Evolutionary conservation across 2,113 vertebrate species (phyloP).

Genomic region (Microcebus lehilahytsara): DNA sequence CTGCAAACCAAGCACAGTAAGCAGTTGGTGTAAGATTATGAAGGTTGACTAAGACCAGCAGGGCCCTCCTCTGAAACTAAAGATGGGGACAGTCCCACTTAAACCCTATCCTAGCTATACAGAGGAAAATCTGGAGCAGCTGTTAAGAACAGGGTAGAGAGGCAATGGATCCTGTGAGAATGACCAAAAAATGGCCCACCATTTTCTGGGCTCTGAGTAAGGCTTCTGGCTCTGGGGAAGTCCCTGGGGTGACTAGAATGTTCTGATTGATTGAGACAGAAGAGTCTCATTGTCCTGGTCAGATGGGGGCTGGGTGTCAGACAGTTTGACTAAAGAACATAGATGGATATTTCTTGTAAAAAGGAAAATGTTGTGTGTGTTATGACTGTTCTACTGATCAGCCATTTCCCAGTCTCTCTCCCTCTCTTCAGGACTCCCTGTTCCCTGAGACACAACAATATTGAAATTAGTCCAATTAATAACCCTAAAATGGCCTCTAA

Average conservation of each 20-base stretch:
- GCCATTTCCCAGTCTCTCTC: neutral
- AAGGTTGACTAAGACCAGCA: too few species aligned
- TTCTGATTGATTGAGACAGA: neutral
- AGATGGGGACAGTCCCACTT: neutral
- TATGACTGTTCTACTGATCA: neutral
- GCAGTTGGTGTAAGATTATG: neutral
- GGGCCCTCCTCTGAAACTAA: neutral
- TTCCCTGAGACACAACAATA: neutral
- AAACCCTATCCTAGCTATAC: neutral
- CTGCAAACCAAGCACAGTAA: neutral
- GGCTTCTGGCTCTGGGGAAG: neutral
- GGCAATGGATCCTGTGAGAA: neutral
- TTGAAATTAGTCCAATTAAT: neutral
- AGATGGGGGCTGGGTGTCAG: neutral
- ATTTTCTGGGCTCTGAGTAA: neutral
- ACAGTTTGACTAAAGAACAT: neutral
- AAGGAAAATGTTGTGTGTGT: neutral
- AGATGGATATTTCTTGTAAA: neutral
- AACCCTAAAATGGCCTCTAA: neutral
- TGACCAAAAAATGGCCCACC: neutral
- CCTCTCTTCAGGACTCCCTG: neutral
- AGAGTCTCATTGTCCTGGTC: neutral
- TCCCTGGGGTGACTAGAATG: neutral
- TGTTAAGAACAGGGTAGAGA: neutral
- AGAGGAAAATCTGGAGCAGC: neutral